These are phyloP conservation scores for Clarias macrocephalus DNA, from an alignment of 2,113 vertebrate species.

Conservation along the genomic window DNA sequence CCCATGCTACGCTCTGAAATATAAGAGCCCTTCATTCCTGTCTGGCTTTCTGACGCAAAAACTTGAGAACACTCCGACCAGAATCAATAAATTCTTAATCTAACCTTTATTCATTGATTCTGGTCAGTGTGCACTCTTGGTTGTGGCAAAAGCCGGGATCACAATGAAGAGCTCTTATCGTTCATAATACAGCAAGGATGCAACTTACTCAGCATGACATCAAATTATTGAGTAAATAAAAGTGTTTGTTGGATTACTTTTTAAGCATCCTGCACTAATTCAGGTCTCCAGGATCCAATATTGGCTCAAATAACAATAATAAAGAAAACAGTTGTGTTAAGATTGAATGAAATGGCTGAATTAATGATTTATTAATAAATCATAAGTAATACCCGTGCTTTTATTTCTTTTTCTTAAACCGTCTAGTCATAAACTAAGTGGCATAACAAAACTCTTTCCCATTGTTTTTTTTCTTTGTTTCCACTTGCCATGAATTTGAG, in stretches of 20 bases:
- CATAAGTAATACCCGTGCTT: not conserved
- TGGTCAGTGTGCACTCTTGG: not conserved
- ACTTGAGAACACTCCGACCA: conserved; percentile 6
- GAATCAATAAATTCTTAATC: conserved; percentile 1
- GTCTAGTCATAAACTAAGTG: not conserved
- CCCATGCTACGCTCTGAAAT: not conserved
- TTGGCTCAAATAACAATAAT: not conserved
- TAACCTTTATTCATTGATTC: conserved; percentile 5
- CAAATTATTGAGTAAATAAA: not conserved
- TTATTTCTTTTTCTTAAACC: too few relatives aligned
- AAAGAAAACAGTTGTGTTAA: not conserved
- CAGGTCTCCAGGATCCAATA: not conserved
- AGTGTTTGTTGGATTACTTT: not conserved
- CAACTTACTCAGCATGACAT: not conserved
- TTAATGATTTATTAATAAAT: too few relatives aligned
- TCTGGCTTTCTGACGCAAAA: not conserved
- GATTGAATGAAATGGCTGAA: too few relatives aligned
- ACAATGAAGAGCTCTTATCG: not conserved
- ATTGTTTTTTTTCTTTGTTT: not conserved
- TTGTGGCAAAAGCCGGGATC: not conserved
- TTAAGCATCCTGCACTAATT: not conserved
- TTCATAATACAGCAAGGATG: not conserved
- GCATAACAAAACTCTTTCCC: not conserved
- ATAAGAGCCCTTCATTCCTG: conserved; percentile 14
- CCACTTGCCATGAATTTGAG: not conserved